These are phyloP conservation scores for Chouioia cunea DNA, from an alignment of 2,888 invertebrate genomes.

Conservation along the genomic window DNA sequence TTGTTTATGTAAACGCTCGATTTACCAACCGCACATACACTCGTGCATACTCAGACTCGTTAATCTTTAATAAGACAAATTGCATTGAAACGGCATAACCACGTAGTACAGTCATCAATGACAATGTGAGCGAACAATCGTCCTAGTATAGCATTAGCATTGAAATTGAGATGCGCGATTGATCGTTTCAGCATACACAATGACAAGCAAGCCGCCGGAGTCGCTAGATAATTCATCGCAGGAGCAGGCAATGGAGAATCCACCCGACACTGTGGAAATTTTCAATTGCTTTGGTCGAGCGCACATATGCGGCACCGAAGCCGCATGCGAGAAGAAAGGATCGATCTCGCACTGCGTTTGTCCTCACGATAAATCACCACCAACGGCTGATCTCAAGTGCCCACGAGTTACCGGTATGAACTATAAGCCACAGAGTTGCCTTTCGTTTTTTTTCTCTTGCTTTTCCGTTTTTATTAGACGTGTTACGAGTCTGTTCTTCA, in stretches of 20 bases:
- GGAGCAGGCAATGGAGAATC: slow-evolving; percentile 29
- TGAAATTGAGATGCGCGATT: neutral
- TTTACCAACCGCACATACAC: no score
- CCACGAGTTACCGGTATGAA: slow-evolving; percentile 74
- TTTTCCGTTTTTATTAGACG: no score
- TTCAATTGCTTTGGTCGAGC: slow-evolving; percentile 61
- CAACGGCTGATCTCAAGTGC: slow-evolving; percentile 74
- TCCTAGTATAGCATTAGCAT: no score
- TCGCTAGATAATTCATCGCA: slow-evolving; percentile 47
- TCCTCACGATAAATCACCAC: slow-evolving; percentile 76
- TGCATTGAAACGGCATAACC: no score
- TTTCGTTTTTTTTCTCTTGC: no score
- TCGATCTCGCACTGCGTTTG: slow-evolving; percentile 76
- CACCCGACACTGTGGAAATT: slow-evolving; percentile 50
- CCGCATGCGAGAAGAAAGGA: slow-evolving; percentile 73
- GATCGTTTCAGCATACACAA: slow-evolving; percentile 53
- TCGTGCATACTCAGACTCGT: no score
- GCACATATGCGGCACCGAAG: slow-evolving; percentile 74
- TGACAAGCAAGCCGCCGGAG: slow-evolving; percentile 42
- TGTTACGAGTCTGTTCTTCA: no score
- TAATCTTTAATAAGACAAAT: no score
- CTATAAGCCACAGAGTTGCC: no score
- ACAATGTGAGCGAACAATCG: no score
- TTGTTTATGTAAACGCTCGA: no score
- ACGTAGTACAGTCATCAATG: no score